Conservation (phyloP, 2,797 vertebrate species). For the Aldrovandia affinis region DNA sequence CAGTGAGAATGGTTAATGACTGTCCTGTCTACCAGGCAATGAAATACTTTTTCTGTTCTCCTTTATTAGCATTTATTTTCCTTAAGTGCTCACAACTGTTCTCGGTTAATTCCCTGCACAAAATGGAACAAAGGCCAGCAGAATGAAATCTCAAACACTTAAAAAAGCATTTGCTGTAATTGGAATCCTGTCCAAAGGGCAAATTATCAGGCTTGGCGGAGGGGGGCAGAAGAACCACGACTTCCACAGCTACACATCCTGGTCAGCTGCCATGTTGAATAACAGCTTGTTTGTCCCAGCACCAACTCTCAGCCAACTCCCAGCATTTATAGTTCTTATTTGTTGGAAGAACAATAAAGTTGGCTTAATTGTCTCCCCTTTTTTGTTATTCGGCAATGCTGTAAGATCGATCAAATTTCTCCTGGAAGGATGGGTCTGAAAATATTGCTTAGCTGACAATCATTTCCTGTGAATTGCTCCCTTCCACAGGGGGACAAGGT, state of each 20-base stretch:
- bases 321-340: background rate
- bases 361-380: constrained; percentile 17
- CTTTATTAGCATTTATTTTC: background rate
- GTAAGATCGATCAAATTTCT: constrained; percentile 23
- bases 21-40: background rate
- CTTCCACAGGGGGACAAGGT: constrained; percentile 7
- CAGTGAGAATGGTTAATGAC: background rate
- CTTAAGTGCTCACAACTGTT: constrained; percentile 27
- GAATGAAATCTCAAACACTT: constrained; percentile 36
- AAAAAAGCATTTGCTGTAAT: constrained; percentile 1
- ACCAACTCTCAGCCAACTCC: background rate
- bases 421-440: constrained; percentile 30
- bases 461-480: constrained; percentile 31
- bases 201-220: background rate
- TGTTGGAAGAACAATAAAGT: background rate
- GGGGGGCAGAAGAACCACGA: background rate
- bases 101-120: constrained; percentile 39
- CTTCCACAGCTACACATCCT: background rate
- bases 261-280: too few relatives aligned
- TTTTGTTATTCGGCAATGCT: constrained; percentile 25
- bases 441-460: constrained; percentile 29
- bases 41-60: background rate
- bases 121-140: constrained; percentile 36
- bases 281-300: background rate
- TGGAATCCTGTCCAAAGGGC: background rate